phyloP scores from a whole-genome alignment of 2,888 invertebrate genomes.

The Drosophila maculinotata region DNA sequence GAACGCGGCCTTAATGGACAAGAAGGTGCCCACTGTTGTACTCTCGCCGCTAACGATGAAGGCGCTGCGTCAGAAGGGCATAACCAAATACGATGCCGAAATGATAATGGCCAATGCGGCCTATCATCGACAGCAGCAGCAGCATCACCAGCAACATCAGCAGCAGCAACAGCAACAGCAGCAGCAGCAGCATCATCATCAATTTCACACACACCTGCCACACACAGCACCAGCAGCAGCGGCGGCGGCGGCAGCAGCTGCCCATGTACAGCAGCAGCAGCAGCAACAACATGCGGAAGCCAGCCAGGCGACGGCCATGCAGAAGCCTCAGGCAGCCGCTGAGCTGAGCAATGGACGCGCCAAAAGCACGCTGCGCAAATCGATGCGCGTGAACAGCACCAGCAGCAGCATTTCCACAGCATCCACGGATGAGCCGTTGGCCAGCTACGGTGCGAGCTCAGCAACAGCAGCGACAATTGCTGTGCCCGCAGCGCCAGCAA shows the following conservation, averaged over 20 bases:
- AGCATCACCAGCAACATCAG: constrained; percentile 56
- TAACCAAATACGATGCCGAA: constrained; percentile 95
- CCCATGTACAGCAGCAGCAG: constrained; percentile 31
- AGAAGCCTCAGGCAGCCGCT: constrained; percentile 50
- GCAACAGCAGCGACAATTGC: constrained; percentile 18
- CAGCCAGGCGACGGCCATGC: constrained; percentile 60
- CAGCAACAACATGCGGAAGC: constrained; percentile 52
- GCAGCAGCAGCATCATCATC: constrained; percentile 58
- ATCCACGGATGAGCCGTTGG: constrained; percentile 78
- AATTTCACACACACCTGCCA: constrained; percentile 53
- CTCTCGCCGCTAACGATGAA: constrained; percentile 89
- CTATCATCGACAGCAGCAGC: constrained; percentile 74
- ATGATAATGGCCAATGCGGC: constrained; percentile 89
- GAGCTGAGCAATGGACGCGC: constrained; percentile 46
- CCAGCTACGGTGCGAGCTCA: constrained; percentile 72
- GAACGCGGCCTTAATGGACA: constrained; percentile 54
- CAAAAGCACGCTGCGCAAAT: constrained; percentile 78
- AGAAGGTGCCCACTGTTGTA: constrained; percentile 75
- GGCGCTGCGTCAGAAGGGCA: constrained; percentile 93
- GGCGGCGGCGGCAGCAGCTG: constrained; percentile 42
- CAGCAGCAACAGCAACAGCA: constrained; percentile 58
- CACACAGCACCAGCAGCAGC: constrained; percentile 57
- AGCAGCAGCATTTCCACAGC: constrained; percentile 84
- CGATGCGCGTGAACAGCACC: constrained; percentile 84
- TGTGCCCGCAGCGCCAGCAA: constrained; percentile 1